Conservation (phyloP, 2,888 invertebrate species). For the Rhagonycha lutea region DNA sequence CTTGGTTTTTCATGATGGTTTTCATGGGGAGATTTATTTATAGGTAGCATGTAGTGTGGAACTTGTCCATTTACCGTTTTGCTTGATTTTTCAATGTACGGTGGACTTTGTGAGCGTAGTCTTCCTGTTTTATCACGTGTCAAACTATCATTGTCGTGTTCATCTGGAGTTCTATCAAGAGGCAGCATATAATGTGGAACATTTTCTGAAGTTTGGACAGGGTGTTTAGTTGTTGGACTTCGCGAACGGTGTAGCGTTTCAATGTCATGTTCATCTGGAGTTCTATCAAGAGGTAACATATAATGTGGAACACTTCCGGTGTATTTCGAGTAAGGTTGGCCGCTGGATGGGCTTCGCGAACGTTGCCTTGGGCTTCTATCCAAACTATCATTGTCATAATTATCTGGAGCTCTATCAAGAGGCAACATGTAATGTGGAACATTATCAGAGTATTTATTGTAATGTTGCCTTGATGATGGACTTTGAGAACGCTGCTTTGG, state of each 20-base stretch:
- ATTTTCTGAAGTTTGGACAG: slow-evolving; percentile 28
- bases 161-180: slow-evolving; percentile 39
- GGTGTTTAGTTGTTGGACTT: neutral
- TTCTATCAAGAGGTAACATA: slow-evolving; percentile 37
- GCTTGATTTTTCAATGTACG: neutral
- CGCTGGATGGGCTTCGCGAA: slow-evolving; percentile 5
- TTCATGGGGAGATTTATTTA: neutral
- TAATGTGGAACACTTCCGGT: slow-evolving; percentile 28
- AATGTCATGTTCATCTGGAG: slow-evolving; percentile 3
- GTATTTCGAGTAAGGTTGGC: slow-evolving; percentile 5
- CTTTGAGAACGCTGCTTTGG: neutral
- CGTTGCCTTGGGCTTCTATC: neutral
- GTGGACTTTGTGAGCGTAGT: neutral
- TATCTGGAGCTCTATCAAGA: neutral
- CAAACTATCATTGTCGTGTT: neutral
- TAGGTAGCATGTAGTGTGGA: neutral
- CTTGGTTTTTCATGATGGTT: neutral
- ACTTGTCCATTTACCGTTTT: neutral
- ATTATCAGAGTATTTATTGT: neutral
- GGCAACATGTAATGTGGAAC: neutral
- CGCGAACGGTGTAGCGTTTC: neutral
- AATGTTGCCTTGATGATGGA: neutral
- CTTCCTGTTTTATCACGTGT: neutral
- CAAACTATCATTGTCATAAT: neutral
- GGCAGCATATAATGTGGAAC: slow-evolving; percentile 50